Conservation (phyloP, 2,797 vertebrate genomes). For the Cuculus canorus region DNA sequence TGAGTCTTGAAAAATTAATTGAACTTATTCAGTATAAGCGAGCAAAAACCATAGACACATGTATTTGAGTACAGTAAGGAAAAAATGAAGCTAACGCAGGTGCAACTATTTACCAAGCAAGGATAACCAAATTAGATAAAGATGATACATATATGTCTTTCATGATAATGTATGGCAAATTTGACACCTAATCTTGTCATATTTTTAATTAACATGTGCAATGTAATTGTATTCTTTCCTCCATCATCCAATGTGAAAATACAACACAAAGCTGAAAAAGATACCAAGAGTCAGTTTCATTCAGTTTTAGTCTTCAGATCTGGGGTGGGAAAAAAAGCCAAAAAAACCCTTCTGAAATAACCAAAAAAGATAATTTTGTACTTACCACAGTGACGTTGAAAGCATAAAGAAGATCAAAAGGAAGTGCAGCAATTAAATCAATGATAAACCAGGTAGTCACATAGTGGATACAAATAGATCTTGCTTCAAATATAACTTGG, state of each 20-base stretch:
- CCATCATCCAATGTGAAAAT: not conserved
- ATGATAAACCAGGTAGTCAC: slow-evolving; percentile 99
- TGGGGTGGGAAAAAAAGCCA: not conserved
- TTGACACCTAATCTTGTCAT: not conserved
- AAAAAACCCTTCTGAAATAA: not conserved
- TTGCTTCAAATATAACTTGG: slow-evolving; percentile 96
- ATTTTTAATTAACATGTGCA: not conserved
- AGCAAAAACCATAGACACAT: not conserved
- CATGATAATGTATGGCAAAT: not conserved
- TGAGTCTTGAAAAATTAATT: not conserved
- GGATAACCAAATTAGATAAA: not conserved
- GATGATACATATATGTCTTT: not conserved
- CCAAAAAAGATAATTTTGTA: slow-evolving; percentile 39
- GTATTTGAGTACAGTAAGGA: not conserved
- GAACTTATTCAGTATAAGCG: not conserved
- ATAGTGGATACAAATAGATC: slow-evolving; percentile 98
- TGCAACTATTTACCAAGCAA: not conserved
- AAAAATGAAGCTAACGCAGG: not conserved
- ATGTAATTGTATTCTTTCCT: not conserved
- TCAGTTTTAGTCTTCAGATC: not conserved
- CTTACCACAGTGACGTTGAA: slow-evolving; percentile 99
- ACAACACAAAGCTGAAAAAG: not conserved
- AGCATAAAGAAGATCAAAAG: slow-evolving; percentile 97
- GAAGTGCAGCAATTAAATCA: slow-evolving; percentile 95
- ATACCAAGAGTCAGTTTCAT: not conserved